These are phyloP conservation scores for Porphyrio hochstetteri DNA, from an alignment of 2,113 vertebrate species.

Conservation along the genomic window DNA sequence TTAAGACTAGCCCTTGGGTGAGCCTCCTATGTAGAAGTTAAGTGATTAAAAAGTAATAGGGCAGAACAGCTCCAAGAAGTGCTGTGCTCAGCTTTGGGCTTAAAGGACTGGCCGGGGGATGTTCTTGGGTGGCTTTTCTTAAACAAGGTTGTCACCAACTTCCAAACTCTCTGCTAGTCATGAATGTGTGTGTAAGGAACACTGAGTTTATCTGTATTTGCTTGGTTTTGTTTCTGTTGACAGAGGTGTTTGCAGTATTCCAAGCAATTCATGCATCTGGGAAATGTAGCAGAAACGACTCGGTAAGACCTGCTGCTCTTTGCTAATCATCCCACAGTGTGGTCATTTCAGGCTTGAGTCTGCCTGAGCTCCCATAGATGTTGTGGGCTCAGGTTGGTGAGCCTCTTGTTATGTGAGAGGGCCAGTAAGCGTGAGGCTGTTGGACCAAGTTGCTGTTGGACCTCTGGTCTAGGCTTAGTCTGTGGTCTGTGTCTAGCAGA, in stretches of 20 bases:
- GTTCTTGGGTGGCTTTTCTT: background rate
- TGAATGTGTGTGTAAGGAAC: background rate
- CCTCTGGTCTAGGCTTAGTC: background rate
- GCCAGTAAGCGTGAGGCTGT: background rate
- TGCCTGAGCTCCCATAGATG: background rate
- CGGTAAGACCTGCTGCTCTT: slow-evolving; percentile 75
- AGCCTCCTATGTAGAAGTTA: background rate
- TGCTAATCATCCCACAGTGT: background rate
- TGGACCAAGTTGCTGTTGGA: background rate
- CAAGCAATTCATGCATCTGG: slow-evolving; percentile 94
- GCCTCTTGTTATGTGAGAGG: background rate
- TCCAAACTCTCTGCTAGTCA: background rate
- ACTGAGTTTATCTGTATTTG: background rate
- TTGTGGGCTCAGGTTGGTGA: background rate
- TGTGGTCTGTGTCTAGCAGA: background rate
- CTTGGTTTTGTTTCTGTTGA: slow-evolving; percentile 31
- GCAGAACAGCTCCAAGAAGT: background rate
- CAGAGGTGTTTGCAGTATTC: slow-evolving; percentile 94
- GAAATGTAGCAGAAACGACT: slow-evolving; percentile 88
- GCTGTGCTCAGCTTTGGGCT: background rate
- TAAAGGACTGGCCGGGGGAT: background rate
- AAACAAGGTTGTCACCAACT: background rate
- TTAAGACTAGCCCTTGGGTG: background rate
- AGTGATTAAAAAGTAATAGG: background rate
- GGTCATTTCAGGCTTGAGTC: background rate